These are phyloP conservation scores for Ptychobarbus kaznakovi DNA, from an alignment of 2,797 vertebrate species.

Conservation along the genomic window DNA sequence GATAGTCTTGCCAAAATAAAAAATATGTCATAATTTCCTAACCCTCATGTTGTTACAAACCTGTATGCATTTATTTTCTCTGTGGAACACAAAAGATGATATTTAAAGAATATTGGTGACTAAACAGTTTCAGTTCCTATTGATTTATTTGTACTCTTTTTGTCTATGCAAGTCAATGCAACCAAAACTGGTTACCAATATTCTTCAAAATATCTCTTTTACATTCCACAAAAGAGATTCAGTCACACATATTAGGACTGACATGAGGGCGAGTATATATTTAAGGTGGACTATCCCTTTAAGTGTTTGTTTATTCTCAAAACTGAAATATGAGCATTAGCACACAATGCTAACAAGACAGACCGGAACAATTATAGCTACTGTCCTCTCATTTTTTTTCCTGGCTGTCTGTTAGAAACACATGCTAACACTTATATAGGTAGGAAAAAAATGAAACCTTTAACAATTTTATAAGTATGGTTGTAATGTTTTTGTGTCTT, in stretches of 20 bases:
- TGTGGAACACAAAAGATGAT: neutral
- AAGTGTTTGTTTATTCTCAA: neutral
- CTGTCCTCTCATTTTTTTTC: neutral
- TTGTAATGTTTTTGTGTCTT: slow-evolving; percentile 23
- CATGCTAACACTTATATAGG: neutral
- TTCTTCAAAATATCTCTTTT: neutral
- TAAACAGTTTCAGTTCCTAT: neutral
- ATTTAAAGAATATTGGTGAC: neutral
- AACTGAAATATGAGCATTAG: neutral
- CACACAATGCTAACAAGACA: neutral
- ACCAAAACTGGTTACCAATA: no score
- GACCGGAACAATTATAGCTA: neutral
- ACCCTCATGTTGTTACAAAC: no score
- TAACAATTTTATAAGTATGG: neutral
- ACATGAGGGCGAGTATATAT: neutral
- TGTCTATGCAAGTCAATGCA: neutral
- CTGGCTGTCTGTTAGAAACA: neutral
- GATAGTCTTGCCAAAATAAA: no score
- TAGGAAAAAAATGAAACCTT: neutral
- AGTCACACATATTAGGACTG: neutral
- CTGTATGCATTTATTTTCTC: neutral
- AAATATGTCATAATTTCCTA: no score
- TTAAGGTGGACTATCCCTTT: neutral
- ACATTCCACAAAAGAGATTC: neutral
- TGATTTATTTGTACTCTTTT: neutral